Evolutionary conservation across 2,888 invertebrate genomes (phyloP).

Genomic region (Nomada goodeniana): DNA sequence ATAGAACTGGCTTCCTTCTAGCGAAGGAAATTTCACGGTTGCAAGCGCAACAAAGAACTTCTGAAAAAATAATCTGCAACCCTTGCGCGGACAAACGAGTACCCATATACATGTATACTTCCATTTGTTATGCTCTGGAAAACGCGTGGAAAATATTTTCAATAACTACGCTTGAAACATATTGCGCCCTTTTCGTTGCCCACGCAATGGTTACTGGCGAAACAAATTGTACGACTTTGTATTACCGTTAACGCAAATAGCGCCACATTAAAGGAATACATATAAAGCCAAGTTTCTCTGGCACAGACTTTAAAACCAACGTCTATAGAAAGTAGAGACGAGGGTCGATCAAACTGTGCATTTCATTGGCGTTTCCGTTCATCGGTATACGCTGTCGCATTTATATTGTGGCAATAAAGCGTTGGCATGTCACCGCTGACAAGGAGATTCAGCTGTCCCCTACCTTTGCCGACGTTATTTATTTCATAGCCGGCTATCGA

Average conservation of each 20-base stretch:
- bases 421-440: neutral
- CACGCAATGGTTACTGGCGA: neutral
- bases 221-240: conserved; percentile 68
- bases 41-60: neutral
- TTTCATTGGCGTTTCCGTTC: neutral
- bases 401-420: neutral
- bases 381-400: neutral
- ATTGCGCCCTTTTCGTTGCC: no score
- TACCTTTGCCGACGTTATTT: neutral
- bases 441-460: neutral
- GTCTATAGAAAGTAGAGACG: conserved; percentile 60
- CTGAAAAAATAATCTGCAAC: neutral
- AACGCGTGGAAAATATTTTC: neutral
- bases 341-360: conserved; percentile 81
- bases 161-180: no score
- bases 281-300: conserved; percentile 71
- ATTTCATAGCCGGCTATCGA: neutral
- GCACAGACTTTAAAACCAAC: conserved; percentile 80
- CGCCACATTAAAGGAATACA: conserved; percentile 73
- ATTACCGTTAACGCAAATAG: conserved; percentile 63
- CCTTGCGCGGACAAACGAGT: no score
- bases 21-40: neutral
- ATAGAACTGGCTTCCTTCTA: neutral
- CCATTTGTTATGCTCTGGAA: no score
- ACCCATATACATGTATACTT: no score